Percentiles rank a stretch among this genome's conserved stretches.
phyloP scores from a whole-genome alignment of 2,113 vertebrate genomes.

The Dunckerocampus dactyliophorus region DNA sequence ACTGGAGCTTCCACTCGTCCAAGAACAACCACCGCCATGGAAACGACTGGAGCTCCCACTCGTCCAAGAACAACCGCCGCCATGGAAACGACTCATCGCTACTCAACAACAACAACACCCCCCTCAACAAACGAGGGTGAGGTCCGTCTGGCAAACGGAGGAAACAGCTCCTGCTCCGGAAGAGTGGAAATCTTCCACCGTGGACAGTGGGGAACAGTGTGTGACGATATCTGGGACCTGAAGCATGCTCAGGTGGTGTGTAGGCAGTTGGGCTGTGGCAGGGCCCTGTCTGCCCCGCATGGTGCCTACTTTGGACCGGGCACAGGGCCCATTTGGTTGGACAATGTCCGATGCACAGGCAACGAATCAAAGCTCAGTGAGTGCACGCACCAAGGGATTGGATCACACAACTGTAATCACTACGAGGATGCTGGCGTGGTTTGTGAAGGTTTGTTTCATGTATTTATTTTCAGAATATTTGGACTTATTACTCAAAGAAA shows the following conservation, averaged over 20 bases:
- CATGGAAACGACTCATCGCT: neutral
- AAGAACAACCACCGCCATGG: too few relatives aligned
- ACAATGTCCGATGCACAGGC: conserved; percentile 25
- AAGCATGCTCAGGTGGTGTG: conserved; percentile 53
- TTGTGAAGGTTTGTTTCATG: conserved; percentile 18
- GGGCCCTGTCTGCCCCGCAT: conserved; percentile 8
- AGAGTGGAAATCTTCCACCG: conserved; percentile 48
- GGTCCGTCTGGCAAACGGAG: conserved; percentile 35
- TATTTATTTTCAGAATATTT: neutral
- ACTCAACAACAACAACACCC: neutral
- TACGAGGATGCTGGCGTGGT: conserved; percentile 42
- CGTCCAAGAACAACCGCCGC: too few relatives aligned
- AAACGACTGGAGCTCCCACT: too few relatives aligned
- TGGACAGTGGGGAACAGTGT: conserved; percentile 57
- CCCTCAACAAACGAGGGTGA: conserved; percentile 8
- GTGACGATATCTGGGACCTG: conserved; percentile 39
- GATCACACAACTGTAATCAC: conserved; percentile 43
- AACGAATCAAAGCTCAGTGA: conserved; percentile 19
- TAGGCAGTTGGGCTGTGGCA: conserved; percentile 57
- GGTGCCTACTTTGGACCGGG: conserved; percentile 30
- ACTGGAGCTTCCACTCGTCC: too few relatives aligned
- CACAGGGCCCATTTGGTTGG: conserved; percentile 50
- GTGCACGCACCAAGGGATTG: conserved; percentile 36
- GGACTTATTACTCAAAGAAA: neutral
- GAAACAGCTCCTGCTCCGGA: conserved; percentile 42